Evolutionary conservation across 2,113 vertebrate species (phyloP).

Genomic region (Atherinomorus stipes): DNA sequence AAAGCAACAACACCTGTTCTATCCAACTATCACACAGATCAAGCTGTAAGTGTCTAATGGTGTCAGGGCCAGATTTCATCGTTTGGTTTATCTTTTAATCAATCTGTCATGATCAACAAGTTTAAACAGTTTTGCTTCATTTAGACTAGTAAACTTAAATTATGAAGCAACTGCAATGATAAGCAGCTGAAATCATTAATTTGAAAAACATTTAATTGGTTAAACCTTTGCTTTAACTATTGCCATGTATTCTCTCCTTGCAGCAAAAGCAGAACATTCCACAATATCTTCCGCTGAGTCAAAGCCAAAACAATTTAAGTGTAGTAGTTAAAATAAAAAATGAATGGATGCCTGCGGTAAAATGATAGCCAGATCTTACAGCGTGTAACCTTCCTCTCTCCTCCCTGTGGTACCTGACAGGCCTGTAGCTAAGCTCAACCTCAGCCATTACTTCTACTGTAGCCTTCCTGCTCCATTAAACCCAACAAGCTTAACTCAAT

Average conservation of each 20-base stretch:
- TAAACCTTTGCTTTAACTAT: background rate
- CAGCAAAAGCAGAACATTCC: background rate
- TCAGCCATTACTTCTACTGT: conserved; percentile 71
- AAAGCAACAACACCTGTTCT: conserved; percentile 49
- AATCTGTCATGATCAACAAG: conserved; percentile 25
- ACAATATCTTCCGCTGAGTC: background rate
- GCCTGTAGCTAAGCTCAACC: conserved; percentile 60
- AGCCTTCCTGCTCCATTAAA: conserved; percentile 79
- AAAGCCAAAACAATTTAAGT: conserved; percentile 19
- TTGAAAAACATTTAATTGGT: background rate
- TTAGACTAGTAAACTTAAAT: background rate
- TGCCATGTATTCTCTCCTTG: background rate
- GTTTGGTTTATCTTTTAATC: conserved; percentile 9
- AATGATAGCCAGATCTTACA: conserved; percentile 23
- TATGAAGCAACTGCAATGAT: background rate
- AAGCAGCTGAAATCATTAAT: background rate
- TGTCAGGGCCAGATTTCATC: conserved; percentile 25
- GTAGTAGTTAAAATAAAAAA: conserved; percentile 9
- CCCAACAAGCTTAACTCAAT: conserved; percentile 78
- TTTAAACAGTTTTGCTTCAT: background rate
- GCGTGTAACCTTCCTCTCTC: conserved; percentile 37
- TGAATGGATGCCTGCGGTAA: conserved; percentile 8
- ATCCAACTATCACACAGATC: conserved; percentile 45
- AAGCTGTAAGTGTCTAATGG: conserved; percentile 25
- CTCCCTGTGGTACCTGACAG: conserved; percentile 60